These are phyloP conservation scores for Oxyura jamaicensis DNA, from an alignment of 2,113 vertebrate species.

Conservation along the genomic window DNA sequence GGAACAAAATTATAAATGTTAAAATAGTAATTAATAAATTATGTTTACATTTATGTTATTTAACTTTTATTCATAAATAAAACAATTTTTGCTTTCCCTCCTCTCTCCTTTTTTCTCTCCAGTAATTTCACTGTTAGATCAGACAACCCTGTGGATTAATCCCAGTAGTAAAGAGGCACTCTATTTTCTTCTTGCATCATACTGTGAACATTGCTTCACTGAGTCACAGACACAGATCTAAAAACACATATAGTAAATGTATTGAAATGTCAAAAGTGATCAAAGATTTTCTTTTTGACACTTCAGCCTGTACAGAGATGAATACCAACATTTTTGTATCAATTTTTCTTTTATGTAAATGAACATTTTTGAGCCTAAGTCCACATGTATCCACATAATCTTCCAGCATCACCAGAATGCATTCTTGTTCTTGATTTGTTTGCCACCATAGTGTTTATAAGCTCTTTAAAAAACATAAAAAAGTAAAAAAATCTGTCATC, in stretches of 20 bases:
- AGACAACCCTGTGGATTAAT: neutral
- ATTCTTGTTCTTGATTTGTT: neutral
- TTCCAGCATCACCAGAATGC: neutral
- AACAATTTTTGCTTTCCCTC: neutral
- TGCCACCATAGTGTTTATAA: neutral
- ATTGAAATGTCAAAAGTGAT: neutral
- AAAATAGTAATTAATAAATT: neutral
- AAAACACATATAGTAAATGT: neutral
- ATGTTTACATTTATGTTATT: neutral
- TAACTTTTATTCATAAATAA: neutral
- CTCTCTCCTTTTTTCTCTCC: neutral
- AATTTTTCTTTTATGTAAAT: slow-evolving; percentile 13
- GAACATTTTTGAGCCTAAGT: neutral
- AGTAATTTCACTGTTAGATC: neutral
- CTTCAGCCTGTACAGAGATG: neutral
- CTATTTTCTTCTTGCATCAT: neutral
- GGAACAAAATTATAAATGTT: neutral
- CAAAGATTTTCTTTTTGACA: neutral
- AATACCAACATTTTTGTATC: neutral
- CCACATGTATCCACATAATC: neutral
- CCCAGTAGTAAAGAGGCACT: neutral
- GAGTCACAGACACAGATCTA: neutral
- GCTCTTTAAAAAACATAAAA: neutral
- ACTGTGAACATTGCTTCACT: neutral
- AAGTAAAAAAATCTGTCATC: neutral